Percentiles rank a stretch among this genome's conserved stretches.
phyloP scores from a whole-genome alignment of 2,113 vertebrate genomes.

The Proterorhinus semilunaris region DNA sequence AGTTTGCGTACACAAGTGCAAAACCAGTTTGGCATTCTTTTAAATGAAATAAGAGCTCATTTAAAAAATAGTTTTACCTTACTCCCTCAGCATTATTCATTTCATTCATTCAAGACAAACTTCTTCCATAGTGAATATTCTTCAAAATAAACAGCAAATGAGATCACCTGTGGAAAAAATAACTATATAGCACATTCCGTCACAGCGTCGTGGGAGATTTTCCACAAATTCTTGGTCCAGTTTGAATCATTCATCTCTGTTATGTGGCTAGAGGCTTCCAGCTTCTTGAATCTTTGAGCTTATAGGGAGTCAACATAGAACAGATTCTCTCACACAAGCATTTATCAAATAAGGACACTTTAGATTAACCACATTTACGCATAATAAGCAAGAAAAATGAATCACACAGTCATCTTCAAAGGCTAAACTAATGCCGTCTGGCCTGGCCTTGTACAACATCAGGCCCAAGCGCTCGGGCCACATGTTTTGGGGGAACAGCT shows the following conservation, averaged over 20 bases:
- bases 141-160: neutral
- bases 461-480: neutral
- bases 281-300: neutral
- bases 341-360: too few species aligned
- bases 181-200: neutral
- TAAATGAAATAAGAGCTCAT: too few species aligned
- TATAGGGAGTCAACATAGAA: too few species aligned
- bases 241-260: neutral
- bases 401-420: neutral
- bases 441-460: neutral
- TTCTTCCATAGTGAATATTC: neutral
- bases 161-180: constrained; percentile 1
- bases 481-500: constrained; percentile 31
- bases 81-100: too few species aligned
- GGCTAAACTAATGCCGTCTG: neutral
- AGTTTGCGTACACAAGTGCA: too few species aligned
- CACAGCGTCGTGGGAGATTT: neutral
- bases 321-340: too few species aligned
- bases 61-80: too few species aligned
- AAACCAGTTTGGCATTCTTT: too few species aligned
- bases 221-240: neutral
- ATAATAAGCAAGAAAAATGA: too few species aligned
- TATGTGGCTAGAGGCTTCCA: neutral
- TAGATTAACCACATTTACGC: too few species aligned
- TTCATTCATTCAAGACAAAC: too few species aligned